Evolutionary conservation across 2,113 vertebrate genomes (phyloP).

Genomic region (Alligator mississippiensis): DNA sequence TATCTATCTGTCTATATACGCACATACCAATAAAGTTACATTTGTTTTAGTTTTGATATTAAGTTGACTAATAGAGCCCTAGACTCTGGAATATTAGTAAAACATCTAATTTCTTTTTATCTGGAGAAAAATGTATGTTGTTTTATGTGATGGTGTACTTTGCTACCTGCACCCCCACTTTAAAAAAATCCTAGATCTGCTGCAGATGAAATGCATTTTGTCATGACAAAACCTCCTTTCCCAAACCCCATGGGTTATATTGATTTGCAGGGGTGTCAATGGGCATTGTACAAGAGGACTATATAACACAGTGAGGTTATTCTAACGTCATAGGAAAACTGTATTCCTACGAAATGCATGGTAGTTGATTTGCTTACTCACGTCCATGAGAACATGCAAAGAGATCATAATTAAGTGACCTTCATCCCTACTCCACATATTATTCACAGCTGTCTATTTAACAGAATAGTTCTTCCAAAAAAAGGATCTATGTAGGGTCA

Average conservation of each 20-base stretch:
- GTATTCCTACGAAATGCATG: neutral
- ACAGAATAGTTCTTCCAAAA: neutral
- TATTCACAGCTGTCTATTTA: neutral
- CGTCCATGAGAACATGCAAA: neutral
- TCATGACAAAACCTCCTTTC: neutral
- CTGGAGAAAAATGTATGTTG: no score
- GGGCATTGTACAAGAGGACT: neutral
- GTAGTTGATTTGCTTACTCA: neutral
- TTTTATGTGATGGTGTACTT: no score
- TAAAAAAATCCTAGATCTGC: no score
- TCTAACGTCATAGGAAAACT: neutral
- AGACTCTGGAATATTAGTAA: no score
- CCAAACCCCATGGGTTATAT: fast-evolving
- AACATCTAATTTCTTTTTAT: no score
- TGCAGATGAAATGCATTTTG: neutral
- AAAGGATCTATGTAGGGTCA: neutral
- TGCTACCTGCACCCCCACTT: no score
- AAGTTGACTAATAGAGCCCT: no score
- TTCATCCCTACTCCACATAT: neutral
- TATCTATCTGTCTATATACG: no score
- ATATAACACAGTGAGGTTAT: neutral
- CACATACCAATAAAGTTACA: no score
- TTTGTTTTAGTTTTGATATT: no score
- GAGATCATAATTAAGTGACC: neutral
- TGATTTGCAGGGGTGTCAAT: neutral